Percentiles rank a stretch among this genome's conserved stretches.
These are phyloP conservation scores for Archocentrus centrarchus DNA, from an alignment of 2,113 vertebrate genomes.

Conservation along the genomic window DNA sequence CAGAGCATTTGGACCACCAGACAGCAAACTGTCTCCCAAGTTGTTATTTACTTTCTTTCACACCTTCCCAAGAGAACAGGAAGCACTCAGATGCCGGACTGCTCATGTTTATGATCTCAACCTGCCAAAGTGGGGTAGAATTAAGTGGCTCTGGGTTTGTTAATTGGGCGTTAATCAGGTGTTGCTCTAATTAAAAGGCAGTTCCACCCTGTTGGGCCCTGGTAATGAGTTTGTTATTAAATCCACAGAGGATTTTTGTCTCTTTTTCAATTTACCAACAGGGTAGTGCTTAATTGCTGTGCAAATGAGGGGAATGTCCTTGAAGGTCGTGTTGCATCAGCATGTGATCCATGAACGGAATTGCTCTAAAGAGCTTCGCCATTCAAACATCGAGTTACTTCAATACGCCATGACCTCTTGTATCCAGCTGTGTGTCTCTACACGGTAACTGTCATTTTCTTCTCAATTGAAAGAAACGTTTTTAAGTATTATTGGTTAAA, in stretches of 20 bases:
- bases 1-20: constrained; percentile 54
- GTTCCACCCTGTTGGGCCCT: constrained; percentile 81
- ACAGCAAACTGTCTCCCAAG: constrained; percentile 55
- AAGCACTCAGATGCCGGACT: constrained; percentile 53
- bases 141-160: constrained; percentile 76
- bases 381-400: constrained; percentile 31
- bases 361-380: constrained; percentile 29
- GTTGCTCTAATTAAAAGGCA: constrained; percentile 85
- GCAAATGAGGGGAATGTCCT: constrained; percentile 78
- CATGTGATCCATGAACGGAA: constrained; percentile 45
- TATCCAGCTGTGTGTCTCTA: constrained; percentile 18
- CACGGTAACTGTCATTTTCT: not conserved
- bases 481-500: constrained; percentile 30
- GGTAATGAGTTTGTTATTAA: constrained; percentile 85
- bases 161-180: constrained; percentile 85
- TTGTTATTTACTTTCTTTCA: constrained; percentile 63
- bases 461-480: not conserved
- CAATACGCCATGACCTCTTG: constrained; percentile 1
- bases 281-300: constrained; percentile 79
- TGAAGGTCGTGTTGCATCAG: constrained; percentile 76
- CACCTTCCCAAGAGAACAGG: constrained; percentile 58
- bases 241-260: constrained; percentile 80
- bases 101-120: constrained; percentile 73
- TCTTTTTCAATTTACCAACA: constrained; percentile 82
- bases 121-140: constrained; percentile 75